phyloP scores from a whole-genome alignment of 2,888 invertebrate species.

The Chloroclystis v-ata region DNA sequence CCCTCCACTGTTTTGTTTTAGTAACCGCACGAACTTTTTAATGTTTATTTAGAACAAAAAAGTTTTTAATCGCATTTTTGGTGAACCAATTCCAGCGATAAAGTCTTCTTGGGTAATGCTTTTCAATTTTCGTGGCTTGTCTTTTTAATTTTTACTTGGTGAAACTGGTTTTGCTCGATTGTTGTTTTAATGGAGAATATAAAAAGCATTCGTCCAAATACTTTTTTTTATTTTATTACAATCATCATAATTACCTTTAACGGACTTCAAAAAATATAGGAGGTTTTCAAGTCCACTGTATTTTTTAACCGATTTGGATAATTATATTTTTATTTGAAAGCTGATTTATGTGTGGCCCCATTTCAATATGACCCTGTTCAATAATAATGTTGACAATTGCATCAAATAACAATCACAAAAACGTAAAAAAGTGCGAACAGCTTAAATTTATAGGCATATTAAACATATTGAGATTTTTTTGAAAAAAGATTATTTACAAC shows the following conservation, averaged over 20 bases:
- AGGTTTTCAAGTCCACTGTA: too few species aligned
- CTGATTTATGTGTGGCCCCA: too few species aligned
- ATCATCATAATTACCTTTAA: too few species aligned
- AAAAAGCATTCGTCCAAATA: background rate
- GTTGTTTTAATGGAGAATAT: background rate
- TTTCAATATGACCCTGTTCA: background rate
- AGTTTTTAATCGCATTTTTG: constrained; percentile 25
- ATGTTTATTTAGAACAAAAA: constrained; percentile 30
- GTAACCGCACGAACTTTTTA: constrained; percentile 23
- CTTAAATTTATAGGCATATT: too few species aligned
- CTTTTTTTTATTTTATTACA: background rate
- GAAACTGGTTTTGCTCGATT: constrained; percentile 2
- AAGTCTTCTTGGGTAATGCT: constrained; percentile 18
- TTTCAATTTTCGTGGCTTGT: constrained; percentile 13
- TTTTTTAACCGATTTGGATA: too few species aligned
- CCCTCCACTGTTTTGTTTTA: constrained; percentile 24
- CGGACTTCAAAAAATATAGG: too few species aligned
- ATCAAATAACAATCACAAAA: too few species aligned
- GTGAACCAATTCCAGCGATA: constrained; percentile 27
- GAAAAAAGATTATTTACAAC: too few species aligned
- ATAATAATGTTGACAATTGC: too few species aligned
- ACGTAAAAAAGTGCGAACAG: too few species aligned
- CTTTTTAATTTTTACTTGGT: constrained; percentile 6
- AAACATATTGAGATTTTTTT: too few species aligned
- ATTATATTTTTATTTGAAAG: too few species aligned